A percentile compares a stretch with the other conserved stretches of the same genome.
These are phyloP conservation scores for Sylvicola cinctus DNA, from an alignment of 2,888 invertebrate species.

Conservation along the genomic window DNA sequence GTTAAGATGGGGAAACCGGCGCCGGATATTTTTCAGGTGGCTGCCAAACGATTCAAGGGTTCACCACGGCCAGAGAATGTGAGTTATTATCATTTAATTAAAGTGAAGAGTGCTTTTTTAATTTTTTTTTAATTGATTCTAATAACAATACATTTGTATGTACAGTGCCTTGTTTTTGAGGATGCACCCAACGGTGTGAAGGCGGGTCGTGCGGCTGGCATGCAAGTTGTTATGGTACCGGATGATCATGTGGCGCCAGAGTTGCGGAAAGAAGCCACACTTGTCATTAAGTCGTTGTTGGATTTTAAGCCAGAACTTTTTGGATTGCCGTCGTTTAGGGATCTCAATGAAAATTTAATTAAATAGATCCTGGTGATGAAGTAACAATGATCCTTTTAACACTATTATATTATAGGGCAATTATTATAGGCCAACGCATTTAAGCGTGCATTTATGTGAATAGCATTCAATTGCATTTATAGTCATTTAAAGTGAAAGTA, in stretches of 20 bases:
- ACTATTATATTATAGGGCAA: too few species aligned
- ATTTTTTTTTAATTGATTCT: not conserved
- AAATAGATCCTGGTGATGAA: too few species aligned
- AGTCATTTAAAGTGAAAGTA: too few species aligned
- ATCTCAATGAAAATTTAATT: not conserved
- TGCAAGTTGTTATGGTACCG: slow-evolving; percentile 75
- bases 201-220: slow-evolving; percentile 57
- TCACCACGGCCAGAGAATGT: slow-evolving; percentile 38
- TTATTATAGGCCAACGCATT: too few species aligned
- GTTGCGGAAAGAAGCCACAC: slow-evolving; percentile 35
- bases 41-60: slow-evolving; percentile 50
- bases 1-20: slow-evolving; percentile 74
- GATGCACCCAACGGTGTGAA: slow-evolving; percentile 80
- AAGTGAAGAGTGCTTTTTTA: not conserved
- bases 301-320: slow-evolving; percentile 67
- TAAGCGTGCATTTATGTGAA: too few species aligned
- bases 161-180: slow-evolving; percentile 71
- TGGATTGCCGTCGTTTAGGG: slow-evolving; percentile 51
- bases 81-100: slow-evolving; percentile 10
- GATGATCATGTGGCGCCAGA: slow-evolving; percentile 32
- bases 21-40: slow-evolving; percentile 70
- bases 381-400: too few species aligned
- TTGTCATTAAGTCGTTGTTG: slow-evolving; percentile 49
- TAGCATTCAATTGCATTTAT: too few species aligned
- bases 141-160: slow-evolving; percentile 10